A percentile compares a stretch with the other conserved stretches of the same genome.
Evolutionary conservation across 1,140 invertebrate species (phyloP).

Genomic region (Anastrepha obliqua): DNA sequence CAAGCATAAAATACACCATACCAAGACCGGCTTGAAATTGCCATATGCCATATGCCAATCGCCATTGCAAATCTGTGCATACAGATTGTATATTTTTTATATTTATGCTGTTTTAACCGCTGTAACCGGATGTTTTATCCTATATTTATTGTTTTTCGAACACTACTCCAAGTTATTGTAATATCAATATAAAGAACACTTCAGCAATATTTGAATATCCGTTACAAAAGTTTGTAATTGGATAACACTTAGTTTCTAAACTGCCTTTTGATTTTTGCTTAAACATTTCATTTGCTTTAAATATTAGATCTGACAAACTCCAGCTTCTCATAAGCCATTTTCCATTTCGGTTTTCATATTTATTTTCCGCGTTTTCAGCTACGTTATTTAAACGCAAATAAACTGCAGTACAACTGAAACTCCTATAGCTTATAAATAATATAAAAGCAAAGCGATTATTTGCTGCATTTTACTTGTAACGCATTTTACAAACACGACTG

Average conservation of each 20-base stretch:
- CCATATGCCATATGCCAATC: neutral
- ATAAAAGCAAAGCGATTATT: conserved; percentile 31
- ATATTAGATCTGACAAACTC: neutral
- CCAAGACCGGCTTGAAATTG: neutral
- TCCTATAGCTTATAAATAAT: conserved; percentile 39
- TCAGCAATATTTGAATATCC: conserved; percentile 36
- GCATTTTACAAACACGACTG: conserved; percentile 25
- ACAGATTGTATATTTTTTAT: neutral
- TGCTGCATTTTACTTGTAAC: conserved; percentile 14
- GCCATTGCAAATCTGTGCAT: neutral
- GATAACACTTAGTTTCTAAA: neutral
- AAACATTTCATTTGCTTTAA: neutral
- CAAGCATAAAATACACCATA: neutral
- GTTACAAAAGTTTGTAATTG: neutral
- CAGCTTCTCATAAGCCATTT: conserved; percentile 5
- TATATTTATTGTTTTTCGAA: conserved; percentile 9
- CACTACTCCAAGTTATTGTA: neutral
- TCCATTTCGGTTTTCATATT: neutral
- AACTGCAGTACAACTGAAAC: conserved; percentile 19
- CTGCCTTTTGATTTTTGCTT: conserved; percentile 16
- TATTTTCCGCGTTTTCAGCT: neutral
- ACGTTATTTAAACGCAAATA: conserved; percentile 45
- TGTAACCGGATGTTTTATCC: neutral
- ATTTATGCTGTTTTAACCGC: neutral
- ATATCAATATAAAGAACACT: conserved; percentile 29